Base-by-base conservation (phyloP, 1,140 invertebrate genomes). In the Drosophila rhopaloa region DNA sequence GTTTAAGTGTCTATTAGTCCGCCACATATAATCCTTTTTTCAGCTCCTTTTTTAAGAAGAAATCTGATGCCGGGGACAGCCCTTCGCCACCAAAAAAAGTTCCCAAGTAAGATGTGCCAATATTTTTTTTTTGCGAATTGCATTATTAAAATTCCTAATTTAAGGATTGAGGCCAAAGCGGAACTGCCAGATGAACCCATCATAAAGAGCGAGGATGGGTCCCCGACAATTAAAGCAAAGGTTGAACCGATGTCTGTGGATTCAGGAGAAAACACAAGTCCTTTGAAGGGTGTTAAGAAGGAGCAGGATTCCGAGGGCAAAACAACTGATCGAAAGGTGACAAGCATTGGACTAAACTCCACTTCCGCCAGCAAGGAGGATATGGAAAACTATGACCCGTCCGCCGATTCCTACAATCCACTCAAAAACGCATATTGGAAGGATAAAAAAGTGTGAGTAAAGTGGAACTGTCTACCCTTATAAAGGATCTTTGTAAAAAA, bases 371-470 rank as follows among this genome's bases (percentile, higher is more conserved):
- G 16, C 19, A 54, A 77, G 24, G 76, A 80, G 5, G 72, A 59
- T 8, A 93, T 92, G 54, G 85, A 79, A 8, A 93, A 94, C 38
- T 99, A 98, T 91, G 94, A 98, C 93, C 98, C 98, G 2, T 93
- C 93, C 7, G 95, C 95, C 77, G 80, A 93, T 4, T 96, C 96
- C 24, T 99, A 99, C 93, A 94, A 99, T 93, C 98, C 98, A 2
- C 94, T 99, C n/a, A 93, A 97, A 13, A 95, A 98, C 94, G 98
- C 98, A 0, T 96, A 94, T 78, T 99, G 98, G 98, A 94, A 95
- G 81, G 93, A 94, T 46, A 94, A 94, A 6, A 95, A 98, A 90
- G 95, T 94, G 96, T 96, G 93, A 76, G 60, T 65, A 63, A 59
- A 27, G 41, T 57, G 54, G 62, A 47, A 10, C 14, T 6, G 1